Evolutionary conservation across 2,797 vertebrate species (phyloP).

Genomic region (Trachurus trachurus): DNA sequence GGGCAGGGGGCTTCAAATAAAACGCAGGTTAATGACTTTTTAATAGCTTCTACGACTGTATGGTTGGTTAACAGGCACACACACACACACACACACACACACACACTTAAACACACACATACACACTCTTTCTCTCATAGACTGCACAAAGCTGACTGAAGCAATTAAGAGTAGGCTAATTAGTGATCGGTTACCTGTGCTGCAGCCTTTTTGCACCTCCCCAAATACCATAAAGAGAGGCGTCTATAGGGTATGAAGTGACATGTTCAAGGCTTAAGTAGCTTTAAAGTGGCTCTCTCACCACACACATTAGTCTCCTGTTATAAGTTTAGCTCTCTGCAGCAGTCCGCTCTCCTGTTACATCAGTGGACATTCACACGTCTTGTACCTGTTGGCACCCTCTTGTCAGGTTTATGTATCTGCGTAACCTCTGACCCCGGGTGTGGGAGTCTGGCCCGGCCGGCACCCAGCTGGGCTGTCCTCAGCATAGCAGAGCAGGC

Average conservation of each 20-base stretch:
- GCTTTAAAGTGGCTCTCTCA: conserved; percentile 69
- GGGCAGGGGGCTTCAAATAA: conserved; percentile 77
- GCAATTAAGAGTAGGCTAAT: conserved; percentile 66
- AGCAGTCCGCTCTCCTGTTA: conserved; percentile 63
- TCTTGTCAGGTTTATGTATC: conserved; percentile 76
- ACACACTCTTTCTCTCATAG: not conserved
- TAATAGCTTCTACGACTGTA: conserved; percentile 73
- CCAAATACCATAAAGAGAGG: conserved; percentile 56
- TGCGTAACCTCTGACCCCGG: conserved; percentile 68
- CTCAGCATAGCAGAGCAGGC: not conserved
- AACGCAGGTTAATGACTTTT: conserved; percentile 82
- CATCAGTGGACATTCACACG: conserved; percentile 64
- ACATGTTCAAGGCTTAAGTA: conserved; percentile 63
- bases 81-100: conserved; percentile 3
- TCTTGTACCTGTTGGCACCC: conserved; percentile 79
- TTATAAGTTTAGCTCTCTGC: conserved; percentile 69
- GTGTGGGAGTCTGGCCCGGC: conserved; percentile 30
- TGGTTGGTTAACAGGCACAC: conserved; percentile 66
- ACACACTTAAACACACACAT: not conserved
- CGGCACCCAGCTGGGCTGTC: conserved; percentile 36
- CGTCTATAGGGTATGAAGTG: conserved; percentile 61
- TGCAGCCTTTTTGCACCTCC: conserved; percentile 54
- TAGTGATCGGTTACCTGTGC: conserved; percentile 69
- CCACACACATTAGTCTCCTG: conserved; percentile 50
- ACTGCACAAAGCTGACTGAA: conserved; percentile 33